phyloP scores from a whole-genome alignment of 2,888 invertebrate genomes.

The Drosophila mimica region DNA sequence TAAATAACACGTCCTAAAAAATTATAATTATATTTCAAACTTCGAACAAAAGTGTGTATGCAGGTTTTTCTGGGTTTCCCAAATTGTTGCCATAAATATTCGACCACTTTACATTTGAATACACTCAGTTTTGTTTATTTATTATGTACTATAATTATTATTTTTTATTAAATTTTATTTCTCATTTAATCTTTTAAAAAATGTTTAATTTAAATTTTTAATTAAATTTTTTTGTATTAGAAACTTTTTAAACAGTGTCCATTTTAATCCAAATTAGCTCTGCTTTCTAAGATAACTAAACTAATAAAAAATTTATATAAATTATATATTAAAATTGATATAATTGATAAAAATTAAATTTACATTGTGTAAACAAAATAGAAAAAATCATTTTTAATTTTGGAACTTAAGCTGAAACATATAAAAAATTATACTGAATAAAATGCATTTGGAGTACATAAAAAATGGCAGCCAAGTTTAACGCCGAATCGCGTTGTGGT shows the following conservation, averaged over 20 bases:
- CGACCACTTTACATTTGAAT: neutral
- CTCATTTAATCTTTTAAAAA: neutral
- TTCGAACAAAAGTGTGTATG: neutral
- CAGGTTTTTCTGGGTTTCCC: neutral
- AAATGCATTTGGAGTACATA: neutral
- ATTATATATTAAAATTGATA: too few species aligned
- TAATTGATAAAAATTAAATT: too few species aligned
- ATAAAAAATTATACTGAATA: neutral
- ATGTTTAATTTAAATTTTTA: neutral
- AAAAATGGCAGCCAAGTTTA: neutral
- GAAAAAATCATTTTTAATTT: neutral
- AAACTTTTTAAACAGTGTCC: neutral
- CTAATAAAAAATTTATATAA: too few species aligned
- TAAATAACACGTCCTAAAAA: neutral
- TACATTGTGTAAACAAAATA: neutral
- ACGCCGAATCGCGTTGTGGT: neutral
- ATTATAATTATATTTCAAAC: neutral
- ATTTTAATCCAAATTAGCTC: neutral
- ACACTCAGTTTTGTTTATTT: neutral
- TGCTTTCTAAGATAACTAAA: too few species aligned
- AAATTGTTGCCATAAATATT: neutral
- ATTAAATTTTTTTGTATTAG: too few species aligned
- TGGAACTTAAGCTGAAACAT: neutral
- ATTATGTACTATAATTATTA: fast-evolving
- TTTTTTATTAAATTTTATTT: neutral